Evolutionary conservation across 2,888 invertebrate species (phyloP).

Genomic region (Lottia gigantea): DNA sequence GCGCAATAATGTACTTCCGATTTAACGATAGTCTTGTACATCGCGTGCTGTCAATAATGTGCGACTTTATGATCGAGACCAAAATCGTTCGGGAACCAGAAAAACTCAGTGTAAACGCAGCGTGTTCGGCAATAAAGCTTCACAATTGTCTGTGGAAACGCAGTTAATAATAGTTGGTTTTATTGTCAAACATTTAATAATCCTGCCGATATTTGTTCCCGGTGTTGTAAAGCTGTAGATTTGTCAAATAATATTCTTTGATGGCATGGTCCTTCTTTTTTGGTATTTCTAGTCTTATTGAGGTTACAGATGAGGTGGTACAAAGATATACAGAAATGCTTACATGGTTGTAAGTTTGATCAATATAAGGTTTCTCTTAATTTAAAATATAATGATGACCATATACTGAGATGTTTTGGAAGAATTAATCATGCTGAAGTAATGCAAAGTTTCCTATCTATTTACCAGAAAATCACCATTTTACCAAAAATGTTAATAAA

Average conservation of each 20-base stretch:
- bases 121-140: no score
- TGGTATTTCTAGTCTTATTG: background rate
- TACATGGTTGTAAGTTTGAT: background rate
- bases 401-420: conserved; percentile 6
- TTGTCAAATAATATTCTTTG: background rate
- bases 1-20: no score
- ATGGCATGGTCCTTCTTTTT: conserved; percentile 4
- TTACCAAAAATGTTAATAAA: background rate
- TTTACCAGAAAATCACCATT: conserved; percentile 1
- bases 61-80: no score
- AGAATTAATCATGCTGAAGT: background rate
- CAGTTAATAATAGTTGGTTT: no score
- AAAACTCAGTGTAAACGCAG: no score
- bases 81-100: no score
- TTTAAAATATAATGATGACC: background rate
- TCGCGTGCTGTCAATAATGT: no score
- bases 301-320: background rate
- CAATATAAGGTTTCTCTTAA: background rate
- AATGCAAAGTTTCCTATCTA: background rate
- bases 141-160: no score
- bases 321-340: background rate
- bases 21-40: no score
- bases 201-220: background rate
- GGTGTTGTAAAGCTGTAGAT: background rate
- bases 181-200: no score